These are phyloP conservation scores for Leucosticte australis DNA, from an alignment of 2,113 vertebrate species.

Conservation along the genomic window DNA sequence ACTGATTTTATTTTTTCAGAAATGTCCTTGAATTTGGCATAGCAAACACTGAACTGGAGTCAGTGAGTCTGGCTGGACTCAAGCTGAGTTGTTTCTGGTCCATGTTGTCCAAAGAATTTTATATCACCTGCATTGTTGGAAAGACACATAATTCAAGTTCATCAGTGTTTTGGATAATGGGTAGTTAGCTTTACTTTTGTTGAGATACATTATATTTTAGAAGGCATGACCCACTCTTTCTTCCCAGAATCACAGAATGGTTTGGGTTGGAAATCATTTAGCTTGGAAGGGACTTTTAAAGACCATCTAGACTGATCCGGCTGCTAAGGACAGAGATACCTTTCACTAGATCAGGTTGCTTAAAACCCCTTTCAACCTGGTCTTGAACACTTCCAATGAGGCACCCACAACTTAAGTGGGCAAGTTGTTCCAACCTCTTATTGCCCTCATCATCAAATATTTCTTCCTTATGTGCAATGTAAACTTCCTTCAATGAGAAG, in stretches of 20 bases:
- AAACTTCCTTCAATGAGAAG: background rate
- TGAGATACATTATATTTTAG: background rate
- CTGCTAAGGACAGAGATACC: background rate
- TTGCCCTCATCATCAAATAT: background rate
- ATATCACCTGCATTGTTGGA: background rate
- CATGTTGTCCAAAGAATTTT: background rate
- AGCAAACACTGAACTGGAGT: background rate
- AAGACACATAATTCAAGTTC: background rate
- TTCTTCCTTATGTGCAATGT: background rate
- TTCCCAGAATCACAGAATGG: background rate
- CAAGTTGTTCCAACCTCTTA: background rate
- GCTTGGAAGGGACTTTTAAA: background rate
- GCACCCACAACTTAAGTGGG: background rate
- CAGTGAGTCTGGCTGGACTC: background rate
- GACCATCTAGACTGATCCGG: background rate
- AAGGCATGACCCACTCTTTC: background rate
- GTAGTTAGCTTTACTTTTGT: background rate
- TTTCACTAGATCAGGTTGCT: background rate
- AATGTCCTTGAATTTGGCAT: background rate
- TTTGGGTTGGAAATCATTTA: background rate
- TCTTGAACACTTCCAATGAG: background rate
- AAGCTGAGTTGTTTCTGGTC: background rate
- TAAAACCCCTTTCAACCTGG: background rate
- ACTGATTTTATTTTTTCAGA: background rate
- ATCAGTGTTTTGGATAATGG: background rate